Percentiles rank a stretch among this genome's conserved stretches.
Conservation (phyloP, 1,140 invertebrate species). For the Aethina tumida region DNA sequence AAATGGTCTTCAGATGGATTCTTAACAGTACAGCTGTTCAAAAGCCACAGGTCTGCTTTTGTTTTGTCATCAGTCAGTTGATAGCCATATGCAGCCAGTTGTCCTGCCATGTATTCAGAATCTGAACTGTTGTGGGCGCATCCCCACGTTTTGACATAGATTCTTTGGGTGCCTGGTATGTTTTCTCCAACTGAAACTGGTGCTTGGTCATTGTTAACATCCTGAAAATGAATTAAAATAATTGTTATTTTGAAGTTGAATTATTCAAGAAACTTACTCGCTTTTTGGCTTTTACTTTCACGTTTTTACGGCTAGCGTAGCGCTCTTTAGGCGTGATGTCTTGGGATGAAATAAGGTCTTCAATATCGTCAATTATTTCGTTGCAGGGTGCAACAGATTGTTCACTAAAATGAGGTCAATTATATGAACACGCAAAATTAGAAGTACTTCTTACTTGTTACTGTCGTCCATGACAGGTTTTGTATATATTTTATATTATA, state of each 20-base stretch:
- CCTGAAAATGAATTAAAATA: slow-evolving; percentile 10
- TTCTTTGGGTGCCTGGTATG: slow-evolving; percentile 80
- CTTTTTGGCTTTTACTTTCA: slow-evolving; percentile 49
- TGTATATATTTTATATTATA: too few species aligned
- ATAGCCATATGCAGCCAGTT: slow-evolving; percentile 81
- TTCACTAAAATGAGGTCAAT: too few species aligned
- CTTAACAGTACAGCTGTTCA: slow-evolving; percentile 98
- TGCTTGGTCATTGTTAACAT: slow-evolving; percentile 18
- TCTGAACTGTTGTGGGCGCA: slow-evolving; percentile 96
- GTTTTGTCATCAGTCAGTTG: slow-evolving; percentile 71
- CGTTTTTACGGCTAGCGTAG: slow-evolving; percentile 55
- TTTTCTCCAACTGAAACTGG: slow-evolving; percentile 42
- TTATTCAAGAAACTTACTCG: slow-evolving; percentile 8
- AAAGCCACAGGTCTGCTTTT: slow-evolving; percentile 83
- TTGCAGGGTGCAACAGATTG: slow-evolving; percentile 39
- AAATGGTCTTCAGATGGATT: slow-evolving; percentile 96
- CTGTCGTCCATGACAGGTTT: too few species aligned
- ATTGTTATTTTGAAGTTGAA: slow-evolving; percentile 5
- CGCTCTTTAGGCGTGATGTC: slow-evolving; percentile 66
- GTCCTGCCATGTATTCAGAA: slow-evolving; percentile 95
- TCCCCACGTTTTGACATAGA: slow-evolving; percentile 96
- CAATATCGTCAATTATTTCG: slow-evolving; percentile 66
- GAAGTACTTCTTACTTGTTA: too few species aligned
- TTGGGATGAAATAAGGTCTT: slow-evolving; percentile 67
- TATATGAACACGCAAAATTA: too few species aligned